Conservation (phyloP, 2,797 vertebrate genomes). For the Paratrypauchen microcephalus region DNA sequence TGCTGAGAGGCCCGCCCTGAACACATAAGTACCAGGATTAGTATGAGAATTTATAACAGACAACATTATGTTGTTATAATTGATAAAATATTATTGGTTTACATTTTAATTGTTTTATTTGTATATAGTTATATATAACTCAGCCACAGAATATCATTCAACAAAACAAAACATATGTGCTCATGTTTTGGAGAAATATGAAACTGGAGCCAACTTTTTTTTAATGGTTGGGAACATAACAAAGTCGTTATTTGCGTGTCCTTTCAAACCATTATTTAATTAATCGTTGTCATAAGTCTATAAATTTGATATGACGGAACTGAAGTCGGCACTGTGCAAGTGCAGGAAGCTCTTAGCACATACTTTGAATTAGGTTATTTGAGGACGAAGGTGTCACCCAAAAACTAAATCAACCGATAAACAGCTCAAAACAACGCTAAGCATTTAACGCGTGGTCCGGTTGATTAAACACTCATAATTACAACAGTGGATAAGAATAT, state of each 20-base stretch:
- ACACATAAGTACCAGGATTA: not conserved
- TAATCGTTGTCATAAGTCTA: too few species aligned
- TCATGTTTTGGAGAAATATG: too few species aligned
- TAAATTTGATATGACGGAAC: not conserved
- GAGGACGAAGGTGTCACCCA: not conserved
- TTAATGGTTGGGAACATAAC: too few species aligned
- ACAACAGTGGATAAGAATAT: not conserved
- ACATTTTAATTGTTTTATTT: too few species aligned
- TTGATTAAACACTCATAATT: too few species aligned
- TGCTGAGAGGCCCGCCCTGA: constrained; percentile 70
- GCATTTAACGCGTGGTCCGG: not conserved
- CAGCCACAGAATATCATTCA: too few species aligned
- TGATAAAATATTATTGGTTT: too few species aligned
- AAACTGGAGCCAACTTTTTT: too few species aligned
- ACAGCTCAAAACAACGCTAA: not conserved
- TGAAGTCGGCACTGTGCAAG: not conserved
- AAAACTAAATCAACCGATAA: not conserved
- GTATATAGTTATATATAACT: too few species aligned
- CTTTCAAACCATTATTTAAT: too few species aligned
- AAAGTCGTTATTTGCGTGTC: too few species aligned
- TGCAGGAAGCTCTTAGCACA: not conserved
- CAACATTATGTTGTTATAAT: not conserved
- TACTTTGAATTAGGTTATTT: not conserved
- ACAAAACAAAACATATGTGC: too few species aligned
- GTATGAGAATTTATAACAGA: not conserved